Evolutionary conservation across 2,113 vertebrate species (phyloP), one percentile per base, ranked within the genome.

Genomic region (Columba livia): DNA sequence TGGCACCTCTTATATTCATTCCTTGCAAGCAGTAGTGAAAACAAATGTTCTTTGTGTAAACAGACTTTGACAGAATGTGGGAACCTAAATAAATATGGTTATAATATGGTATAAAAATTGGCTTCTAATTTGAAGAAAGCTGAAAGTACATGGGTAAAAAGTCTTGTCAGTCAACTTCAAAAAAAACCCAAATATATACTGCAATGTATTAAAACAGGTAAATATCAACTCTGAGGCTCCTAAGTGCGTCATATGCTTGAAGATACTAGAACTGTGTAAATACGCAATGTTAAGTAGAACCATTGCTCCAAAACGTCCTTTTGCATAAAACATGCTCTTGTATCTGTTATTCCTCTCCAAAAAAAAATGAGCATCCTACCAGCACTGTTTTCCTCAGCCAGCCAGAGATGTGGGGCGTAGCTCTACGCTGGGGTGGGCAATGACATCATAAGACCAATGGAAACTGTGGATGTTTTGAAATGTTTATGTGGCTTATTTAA

Each of bases 11-110:
- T 96, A 92, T 89, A 79, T 84, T 94, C 94, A 94, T 97, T 96
- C 96, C 95, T 96, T 72, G 17, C 95, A 90, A 97, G 95, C 96
- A 97, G 95, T 97, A 96, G 96, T 97, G 96, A 96, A 97, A 97
- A 96, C 95, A 97, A 97, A 96, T 96, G 96, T 96, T 97, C 96
- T 81, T 94, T 93, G 94, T 97, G 95, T 97, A 97, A 97, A 97
- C 96, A 96, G 91, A 96, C 77, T 97, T 93, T 96, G 96, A 96
- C 94, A 97, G 95, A 97, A 97, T 97, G 96, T 96, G 95, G 95
- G 96, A 97, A 97, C 93, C 91, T 96, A 94, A 97, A 96, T 94
- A 95, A 97, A 97, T 94, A 97, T 92, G 95, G 86, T 81, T 93
- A 97, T 92, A 95, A 90, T 93, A 97, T 79, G 83, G 94, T 90